Conservation (phyloP, 2,797 vertebrate genomes). For the Neosalanx taihuensis region DNA sequence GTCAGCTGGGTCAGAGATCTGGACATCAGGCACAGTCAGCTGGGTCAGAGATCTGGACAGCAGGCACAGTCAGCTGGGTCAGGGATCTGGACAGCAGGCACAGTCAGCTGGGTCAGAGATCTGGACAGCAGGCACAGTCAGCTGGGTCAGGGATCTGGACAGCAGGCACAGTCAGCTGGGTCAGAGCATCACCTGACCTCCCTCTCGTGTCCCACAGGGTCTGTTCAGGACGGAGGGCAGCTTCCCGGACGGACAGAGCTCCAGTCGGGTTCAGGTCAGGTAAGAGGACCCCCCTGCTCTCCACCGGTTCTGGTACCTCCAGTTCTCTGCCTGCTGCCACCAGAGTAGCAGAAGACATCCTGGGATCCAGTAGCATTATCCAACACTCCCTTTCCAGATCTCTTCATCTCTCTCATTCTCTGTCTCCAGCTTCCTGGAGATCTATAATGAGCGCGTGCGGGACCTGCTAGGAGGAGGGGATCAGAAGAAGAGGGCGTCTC, state of each 20-base stretch:
- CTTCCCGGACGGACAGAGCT: conserved; percentile 76
- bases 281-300: conserved; percentile 49
- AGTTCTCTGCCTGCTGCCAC: background rate
- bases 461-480: conserved; percentile 83
- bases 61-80: no score
- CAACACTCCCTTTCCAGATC: background rate
- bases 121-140: no score
- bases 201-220: conserved; percentile 68
- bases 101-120: no score
- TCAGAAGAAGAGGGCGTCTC: conserved; percentile 80
- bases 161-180: background rate
- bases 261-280: conserved; percentile 93
- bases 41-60: background rate
- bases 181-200: background rate
- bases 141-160: background rate
- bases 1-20: no score
- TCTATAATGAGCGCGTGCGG: conserved; percentile 94
- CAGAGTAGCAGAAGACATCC: no score
- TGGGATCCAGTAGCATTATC: no score
- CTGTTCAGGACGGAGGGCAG: conserved; percentile 83
- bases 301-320: background rate
- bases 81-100: no score
- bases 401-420: background rate
- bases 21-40: no score
- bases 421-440: conserved; percentile 88